phyloP scores from a whole-genome alignment of 2,888 invertebrate genomes.

The Cantharis flavilabris region DNA sequence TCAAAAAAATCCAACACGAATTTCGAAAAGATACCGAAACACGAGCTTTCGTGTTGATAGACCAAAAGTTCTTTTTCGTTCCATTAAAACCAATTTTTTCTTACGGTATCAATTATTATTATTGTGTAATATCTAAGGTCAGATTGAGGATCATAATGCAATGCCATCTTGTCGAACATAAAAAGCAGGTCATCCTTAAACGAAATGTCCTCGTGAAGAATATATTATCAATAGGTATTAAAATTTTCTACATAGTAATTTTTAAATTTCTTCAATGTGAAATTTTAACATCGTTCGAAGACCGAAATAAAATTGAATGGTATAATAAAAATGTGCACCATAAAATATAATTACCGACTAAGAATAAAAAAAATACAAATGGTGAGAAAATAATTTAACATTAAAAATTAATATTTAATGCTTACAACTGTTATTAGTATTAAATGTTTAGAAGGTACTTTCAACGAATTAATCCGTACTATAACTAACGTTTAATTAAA shows the following conservation, averaged over 20 bases:
- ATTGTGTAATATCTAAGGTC: neutral
- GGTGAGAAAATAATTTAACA: neutral
- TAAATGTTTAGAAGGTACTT: neutral
- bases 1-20: neutral
- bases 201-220: neutral
- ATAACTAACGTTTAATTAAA: neutral
- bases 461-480: neutral
- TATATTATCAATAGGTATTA: neutral
- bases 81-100: neutral
- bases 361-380: neutral
- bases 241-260: neutral
- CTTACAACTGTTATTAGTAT: neutral
- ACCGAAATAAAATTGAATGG: neutral
- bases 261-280: neutral
- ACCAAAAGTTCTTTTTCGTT: neutral
- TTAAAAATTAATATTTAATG: neutral
- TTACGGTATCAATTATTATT: neutral
- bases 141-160: neutral
- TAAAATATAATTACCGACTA: neutral
- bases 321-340: neutral
- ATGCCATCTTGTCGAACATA: neutral
- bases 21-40: neutral
- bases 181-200: neutral
- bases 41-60: neutral
- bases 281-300: neutral